phyloP scores from a whole-genome alignment of 2,113 vertebrate species.

The Geococcyx californianus region DNA sequence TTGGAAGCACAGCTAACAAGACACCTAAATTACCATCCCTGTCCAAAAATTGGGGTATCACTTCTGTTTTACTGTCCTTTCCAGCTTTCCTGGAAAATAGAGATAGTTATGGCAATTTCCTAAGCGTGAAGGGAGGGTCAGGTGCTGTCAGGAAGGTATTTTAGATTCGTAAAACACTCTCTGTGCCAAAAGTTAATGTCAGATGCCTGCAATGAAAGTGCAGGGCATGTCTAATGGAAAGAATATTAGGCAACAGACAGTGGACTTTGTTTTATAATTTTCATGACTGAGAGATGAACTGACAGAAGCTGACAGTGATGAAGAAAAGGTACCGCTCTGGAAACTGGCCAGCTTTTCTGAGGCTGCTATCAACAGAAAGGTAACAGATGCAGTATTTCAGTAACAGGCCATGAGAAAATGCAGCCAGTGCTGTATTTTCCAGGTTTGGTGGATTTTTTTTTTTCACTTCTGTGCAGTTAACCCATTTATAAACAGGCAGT shows the following conservation, averaged over 20 bases:
- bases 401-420: background rate
- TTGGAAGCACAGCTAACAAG: background rate
- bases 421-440: background rate
- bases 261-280: constrained; percentile 29
- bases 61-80: background rate
- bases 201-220: background rate
- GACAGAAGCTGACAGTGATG: constrained; percentile 43
- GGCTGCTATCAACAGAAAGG: background rate
- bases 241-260: constrained; percentile 1
- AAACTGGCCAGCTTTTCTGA: background rate
- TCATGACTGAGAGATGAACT: constrained; percentile 9
- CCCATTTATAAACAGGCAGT: background rate
- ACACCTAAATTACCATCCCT: background rate
- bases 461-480: background rate
- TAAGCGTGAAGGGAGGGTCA: background rate
- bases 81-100: constrained; percentile 19
- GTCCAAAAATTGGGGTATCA: background rate
- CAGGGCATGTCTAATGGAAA: constrained; percentile 29
- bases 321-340: constrained; percentile 31
- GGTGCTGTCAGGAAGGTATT: background rate
- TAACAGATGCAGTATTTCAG: background rate
- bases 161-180: background rate
- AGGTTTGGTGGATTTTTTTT: background rate
- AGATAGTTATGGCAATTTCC: constrained; percentile 22
- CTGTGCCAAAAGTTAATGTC: constrained; percentile 15